A percentile compares a stretch with the other conserved stretches of the same genome.
Evolutionary conservation across 2,113 vertebrate species (phyloP).

Genomic region (Petaurus breviceps): DNA sequence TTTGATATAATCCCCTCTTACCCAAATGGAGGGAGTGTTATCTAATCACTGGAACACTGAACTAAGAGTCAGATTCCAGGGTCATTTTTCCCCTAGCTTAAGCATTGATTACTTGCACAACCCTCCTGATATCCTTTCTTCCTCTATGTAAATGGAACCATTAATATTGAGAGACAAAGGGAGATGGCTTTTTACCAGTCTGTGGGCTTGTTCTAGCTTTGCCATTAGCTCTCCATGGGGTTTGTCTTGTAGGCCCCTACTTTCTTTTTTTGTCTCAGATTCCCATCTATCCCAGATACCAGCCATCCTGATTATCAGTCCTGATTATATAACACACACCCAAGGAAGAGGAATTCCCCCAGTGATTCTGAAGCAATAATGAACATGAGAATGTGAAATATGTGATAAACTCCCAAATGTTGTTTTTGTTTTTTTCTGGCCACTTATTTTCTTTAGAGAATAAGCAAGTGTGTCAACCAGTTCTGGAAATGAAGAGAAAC

Average conservation of each 20-base stretch:
- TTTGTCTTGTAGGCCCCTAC: not conserved
- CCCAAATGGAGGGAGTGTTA: not conserved
- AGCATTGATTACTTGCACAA: not conserved
- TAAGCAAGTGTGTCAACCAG: not conserved
- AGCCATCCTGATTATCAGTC: not conserved
- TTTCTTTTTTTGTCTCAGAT: not conserved
- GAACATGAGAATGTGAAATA: not conserved
- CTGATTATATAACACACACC: not conserved
- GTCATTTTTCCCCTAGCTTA: constrained; percentile 32
- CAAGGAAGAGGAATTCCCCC: not conserved
- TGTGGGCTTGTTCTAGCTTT: not conserved
- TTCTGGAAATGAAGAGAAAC: not conserved
- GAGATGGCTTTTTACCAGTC: accelerated
- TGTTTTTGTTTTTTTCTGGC: not conserved
- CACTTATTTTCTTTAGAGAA: not conserved
- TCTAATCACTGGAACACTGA: not conserved
- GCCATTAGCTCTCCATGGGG: not conserved
- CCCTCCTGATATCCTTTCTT: not conserved
- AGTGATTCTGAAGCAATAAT: not conserved
- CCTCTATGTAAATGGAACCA: not conserved
- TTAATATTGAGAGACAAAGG: not conserved
- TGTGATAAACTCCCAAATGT: not conserved
- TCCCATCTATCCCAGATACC: not conserved
- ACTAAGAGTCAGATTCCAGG: constrained; percentile 4
- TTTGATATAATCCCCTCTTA: not conserved